phyloP scores from a whole-genome alignment of 2,797 vertebrate genomes.

The Urophycis tenuis region DNA sequence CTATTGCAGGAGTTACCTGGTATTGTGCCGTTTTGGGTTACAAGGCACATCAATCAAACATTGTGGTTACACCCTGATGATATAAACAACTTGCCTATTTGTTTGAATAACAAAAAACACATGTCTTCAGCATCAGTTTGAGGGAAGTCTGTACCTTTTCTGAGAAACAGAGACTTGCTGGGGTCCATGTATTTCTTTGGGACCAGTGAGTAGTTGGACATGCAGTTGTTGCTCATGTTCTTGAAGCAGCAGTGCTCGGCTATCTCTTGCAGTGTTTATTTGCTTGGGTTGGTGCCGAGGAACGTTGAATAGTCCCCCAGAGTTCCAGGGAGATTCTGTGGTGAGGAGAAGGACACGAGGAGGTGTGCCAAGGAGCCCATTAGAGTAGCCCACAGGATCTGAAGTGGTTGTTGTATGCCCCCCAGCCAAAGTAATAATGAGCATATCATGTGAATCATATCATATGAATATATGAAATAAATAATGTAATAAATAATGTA shows the following conservation, averaged over 20 bases:
- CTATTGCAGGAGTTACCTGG: background rate
- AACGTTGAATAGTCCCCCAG: conserved; percentile 66
- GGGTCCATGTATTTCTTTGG: conserved; percentile 68
- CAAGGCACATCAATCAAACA: too few species aligned
- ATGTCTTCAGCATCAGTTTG: too few species aligned
- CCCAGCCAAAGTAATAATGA: background rate
- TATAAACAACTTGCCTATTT: background rate
- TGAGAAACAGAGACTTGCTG: conserved; percentile 69
- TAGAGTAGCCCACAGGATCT: background rate
- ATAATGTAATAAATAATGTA: too few species aligned
- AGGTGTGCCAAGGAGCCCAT: background rate
- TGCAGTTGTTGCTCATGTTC: conserved; percentile 73
- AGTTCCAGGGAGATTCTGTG: conserved; percentile 68
- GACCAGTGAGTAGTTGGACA: conserved; percentile 80
- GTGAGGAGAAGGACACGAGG: background rate
- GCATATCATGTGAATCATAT: too few species aligned
- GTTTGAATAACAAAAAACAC: background rate
- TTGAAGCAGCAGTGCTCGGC: conserved; percentile 67
- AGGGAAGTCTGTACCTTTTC: conserved; percentile 72
- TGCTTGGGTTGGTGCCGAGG: conserved; percentile 63
- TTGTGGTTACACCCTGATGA: background rate
- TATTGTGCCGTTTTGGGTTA: background rate
- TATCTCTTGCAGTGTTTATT: conserved; percentile 63
- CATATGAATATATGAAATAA: too few species aligned
- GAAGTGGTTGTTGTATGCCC: background rate